A percentile compares a stretch with the other conserved stretches of the same genome.
These are phyloP conservation scores for Lucifuga dentata DNA, from an alignment of 2,113 vertebrate genomes.

Conservation along the genomic window DNA sequence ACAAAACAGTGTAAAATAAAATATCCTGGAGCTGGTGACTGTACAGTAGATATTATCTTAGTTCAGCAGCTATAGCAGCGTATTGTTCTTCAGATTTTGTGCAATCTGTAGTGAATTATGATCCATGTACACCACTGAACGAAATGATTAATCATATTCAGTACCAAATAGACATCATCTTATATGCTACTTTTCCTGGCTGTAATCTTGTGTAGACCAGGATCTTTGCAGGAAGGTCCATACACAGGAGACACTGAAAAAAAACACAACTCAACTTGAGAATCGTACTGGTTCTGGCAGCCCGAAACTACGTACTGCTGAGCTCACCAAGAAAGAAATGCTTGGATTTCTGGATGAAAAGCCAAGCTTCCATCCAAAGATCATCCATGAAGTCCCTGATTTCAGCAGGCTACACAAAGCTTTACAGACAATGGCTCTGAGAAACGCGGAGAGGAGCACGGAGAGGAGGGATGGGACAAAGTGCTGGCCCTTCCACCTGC, in stretches of 20 bases:
- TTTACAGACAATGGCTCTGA: conserved; percentile 84
- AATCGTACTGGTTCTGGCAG: conserved; percentile 47
- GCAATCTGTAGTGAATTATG: no score
- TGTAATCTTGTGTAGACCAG: conserved; percentile 78
- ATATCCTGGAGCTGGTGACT: no score
- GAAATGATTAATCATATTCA: no score
- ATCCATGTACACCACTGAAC: no score
- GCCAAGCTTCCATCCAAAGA: conserved; percentile 89
- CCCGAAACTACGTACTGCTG: conserved; percentile 72
- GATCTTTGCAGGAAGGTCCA: conserved; percentile 85
- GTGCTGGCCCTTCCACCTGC: conserved; percentile 90
- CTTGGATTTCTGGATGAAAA: conserved; percentile 87
- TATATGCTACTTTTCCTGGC: not conserved
- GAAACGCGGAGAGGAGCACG: conserved; percentile 65
- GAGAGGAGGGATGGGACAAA: conserved; percentile 82
- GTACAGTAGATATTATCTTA: no score
- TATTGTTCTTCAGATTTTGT: no score
- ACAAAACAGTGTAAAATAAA: no score
- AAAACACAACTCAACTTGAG: conserved; percentile 55
- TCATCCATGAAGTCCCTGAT: conserved; percentile 87
- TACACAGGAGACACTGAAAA: conserved; percentile 81
- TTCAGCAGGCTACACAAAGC: conserved; percentile 87
- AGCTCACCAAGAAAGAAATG: conserved; percentile 83
- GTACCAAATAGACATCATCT: no score
- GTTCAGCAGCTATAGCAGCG: no score